A percentile compares a stretch with the other conserved stretches of the same genome.
Evolutionary conservation across 2,888 invertebrate species (phyloP).

Genomic region (Saturnia japonica): DNA sequence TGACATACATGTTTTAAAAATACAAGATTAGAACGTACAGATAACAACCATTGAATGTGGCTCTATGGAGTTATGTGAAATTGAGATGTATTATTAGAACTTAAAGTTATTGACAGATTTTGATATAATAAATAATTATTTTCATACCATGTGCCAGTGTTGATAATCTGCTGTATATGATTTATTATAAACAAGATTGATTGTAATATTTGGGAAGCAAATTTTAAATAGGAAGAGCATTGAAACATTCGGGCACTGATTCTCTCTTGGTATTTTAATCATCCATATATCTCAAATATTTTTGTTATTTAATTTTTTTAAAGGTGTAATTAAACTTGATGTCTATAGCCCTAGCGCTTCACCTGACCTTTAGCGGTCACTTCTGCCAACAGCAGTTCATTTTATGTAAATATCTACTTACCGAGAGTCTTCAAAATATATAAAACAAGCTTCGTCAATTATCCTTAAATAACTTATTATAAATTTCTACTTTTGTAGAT

Average conservation of each 20-base stretch:
- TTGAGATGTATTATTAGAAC: conserved; percentile 8
- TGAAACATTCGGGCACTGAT: no score
- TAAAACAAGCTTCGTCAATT: background rate
- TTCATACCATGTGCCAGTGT: background rate
- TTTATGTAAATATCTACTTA: background rate
- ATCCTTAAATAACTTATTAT: no score
- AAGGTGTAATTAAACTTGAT: no score
- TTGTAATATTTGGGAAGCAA: background rate
- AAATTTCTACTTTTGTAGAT: no score
- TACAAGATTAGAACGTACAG: conserved; percentile 20
- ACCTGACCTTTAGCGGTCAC: no score
- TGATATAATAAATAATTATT: conserved; percentile 2
- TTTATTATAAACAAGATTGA: no score
- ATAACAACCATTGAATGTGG: conserved; percentile 16
- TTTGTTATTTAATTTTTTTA: no score
- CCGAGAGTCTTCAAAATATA: background rate
- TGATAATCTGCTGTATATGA: background rate
- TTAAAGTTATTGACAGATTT: conserved; percentile 8
- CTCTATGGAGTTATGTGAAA: conserved; percentile 13
- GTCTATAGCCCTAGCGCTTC: no score
- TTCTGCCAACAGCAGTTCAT: no score
- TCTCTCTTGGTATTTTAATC: no score
- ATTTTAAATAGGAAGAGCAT: background rate
- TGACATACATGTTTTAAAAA: conserved; percentile 18
- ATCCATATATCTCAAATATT: no score